Evolutionary conservation across 2,113 vertebrate genomes (phyloP).

Genomic region (Peromyscus californicus): DNA sequence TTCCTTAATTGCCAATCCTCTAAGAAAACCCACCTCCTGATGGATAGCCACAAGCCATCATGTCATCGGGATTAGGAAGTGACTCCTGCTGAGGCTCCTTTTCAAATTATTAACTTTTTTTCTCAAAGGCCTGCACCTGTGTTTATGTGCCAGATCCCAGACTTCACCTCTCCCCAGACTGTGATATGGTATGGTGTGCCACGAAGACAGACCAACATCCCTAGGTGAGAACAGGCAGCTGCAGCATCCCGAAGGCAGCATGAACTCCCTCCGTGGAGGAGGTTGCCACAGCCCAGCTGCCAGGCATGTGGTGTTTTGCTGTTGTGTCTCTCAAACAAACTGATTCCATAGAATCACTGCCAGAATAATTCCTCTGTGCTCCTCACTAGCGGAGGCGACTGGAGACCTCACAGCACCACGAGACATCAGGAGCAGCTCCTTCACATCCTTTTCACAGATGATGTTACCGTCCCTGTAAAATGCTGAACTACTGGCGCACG

Average conservation of each 20-base stretch:
- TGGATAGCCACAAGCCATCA: background rate
- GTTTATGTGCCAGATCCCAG: too few species aligned
- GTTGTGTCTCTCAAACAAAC: slow-evolving; percentile 58
- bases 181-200: fast-evolving
- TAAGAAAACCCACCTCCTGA: background rate
- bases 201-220: fast-evolving
- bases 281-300: background rate
- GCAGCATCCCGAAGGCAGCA: background rate
- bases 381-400: slow-evolving; percentile 72
- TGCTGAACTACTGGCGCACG: slow-evolving; percentile 6
- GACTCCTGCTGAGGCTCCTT: background rate
- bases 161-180: too few species aligned
- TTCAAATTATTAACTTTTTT: slow-evolving; percentile 4
- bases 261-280: slow-evolving; percentile 46
- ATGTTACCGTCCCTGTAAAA: background rate
- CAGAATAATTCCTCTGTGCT: slow-evolving; percentile 66
- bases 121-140: background rate
- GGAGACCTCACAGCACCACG: slow-evolving; percentile 42
- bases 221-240: background rate
- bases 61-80: background rate
- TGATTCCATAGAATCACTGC: slow-evolving; percentile 54
- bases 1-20: background rate
- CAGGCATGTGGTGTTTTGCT: slow-evolving; percentile 60
- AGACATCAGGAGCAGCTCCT: background rate
- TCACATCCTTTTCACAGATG: background rate